phyloP scores from a whole-genome alignment of 2,113 vertebrate genomes.

The Tenrec ecaudatus region DNA sequence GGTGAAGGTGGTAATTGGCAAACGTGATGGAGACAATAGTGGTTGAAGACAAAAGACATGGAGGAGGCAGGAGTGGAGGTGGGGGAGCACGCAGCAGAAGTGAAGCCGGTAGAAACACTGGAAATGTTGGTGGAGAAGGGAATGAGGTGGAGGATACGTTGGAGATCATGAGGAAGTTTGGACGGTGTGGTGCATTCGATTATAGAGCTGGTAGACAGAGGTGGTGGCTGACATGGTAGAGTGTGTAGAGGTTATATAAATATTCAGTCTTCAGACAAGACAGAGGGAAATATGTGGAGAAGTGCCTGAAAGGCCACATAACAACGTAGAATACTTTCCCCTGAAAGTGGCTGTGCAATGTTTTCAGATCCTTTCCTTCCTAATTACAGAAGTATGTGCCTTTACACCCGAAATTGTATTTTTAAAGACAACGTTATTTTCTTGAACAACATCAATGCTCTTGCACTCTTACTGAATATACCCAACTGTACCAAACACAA shows the following conservation, averaged over 20 bases:
- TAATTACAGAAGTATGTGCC: background rate
- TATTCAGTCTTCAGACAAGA: background rate
- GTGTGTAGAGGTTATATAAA: background rate
- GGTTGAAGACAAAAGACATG: background rate
- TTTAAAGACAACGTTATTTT: background rate
- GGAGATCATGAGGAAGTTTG: background rate
- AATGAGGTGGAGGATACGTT: background rate
- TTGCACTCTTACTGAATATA: background rate
- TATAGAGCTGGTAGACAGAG: background rate
- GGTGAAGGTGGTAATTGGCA: background rate
- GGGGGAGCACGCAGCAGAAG: background rate
- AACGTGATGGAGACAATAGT: background rate
- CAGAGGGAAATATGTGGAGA: background rate
- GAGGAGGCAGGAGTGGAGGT: background rate
- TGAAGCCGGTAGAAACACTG: background rate
- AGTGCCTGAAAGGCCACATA: background rate
- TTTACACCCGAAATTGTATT: slow-evolving; percentile 33
- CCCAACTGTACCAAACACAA: slow-evolving; percentile 8
- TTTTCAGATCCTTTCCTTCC: slow-evolving; percentile 30
- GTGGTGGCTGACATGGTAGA: background rate
- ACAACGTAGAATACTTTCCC: background rate
- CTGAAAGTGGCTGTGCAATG: background rate
- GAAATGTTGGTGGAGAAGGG: background rate
- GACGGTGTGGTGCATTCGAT: background rate
- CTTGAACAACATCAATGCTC: background rate